These are phyloP conservation scores for Microdon myrmicae DNA, from an alignment of 2,888 invertebrate species.

Conservation along the genomic window DNA sequence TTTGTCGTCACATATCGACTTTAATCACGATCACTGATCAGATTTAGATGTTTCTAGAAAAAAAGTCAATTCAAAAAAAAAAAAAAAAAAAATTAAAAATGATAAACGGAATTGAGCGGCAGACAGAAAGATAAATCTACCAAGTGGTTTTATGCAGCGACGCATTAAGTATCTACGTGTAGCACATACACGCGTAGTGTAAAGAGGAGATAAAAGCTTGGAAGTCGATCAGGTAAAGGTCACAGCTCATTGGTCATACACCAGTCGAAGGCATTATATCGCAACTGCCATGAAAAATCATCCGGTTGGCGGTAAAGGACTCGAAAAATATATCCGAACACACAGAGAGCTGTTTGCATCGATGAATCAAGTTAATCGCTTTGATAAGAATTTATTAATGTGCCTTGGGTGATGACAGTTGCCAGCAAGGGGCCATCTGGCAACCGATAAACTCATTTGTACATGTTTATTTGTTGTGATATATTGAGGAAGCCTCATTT, in stretches of 20 bases:
- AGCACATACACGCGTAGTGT: not conserved
- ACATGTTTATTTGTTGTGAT: no score
- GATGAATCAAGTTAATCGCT: slow-evolving; percentile 27
- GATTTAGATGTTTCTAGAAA: slow-evolving; percentile 20
- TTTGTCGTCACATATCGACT: slow-evolving; percentile 23
- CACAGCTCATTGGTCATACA: slow-evolving; percentile 5
- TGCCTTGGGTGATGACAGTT: no score
- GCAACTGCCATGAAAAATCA: no score
- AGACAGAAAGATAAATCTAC: slow-evolving; percentile 22
- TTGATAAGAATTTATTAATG: slow-evolving; percentile 37
- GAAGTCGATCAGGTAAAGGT: slow-evolving; percentile 20
- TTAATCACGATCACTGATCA: slow-evolving; percentile 22
- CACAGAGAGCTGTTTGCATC: slow-evolving; percentile 16
- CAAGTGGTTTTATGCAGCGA: slow-evolving; percentile 14
- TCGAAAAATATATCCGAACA: slow-evolving; percentile 10
- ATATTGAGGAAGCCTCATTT: no score
- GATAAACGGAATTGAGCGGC: slow-evolving; percentile 5
- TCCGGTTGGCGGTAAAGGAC: no score
- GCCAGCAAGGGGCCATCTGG: no score
- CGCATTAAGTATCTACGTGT: no score
- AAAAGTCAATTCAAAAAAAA: slow-evolving; percentile 3
- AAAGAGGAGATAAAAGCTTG: slow-evolving; percentile 5
- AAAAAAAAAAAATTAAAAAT: slow-evolving; percentile 9
- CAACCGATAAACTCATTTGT: no score
- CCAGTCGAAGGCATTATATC: not conserved